phyloP scores from a whole-genome alignment of 2,797 vertebrate species.

The Pteronotus mesoamericanus region DNA sequence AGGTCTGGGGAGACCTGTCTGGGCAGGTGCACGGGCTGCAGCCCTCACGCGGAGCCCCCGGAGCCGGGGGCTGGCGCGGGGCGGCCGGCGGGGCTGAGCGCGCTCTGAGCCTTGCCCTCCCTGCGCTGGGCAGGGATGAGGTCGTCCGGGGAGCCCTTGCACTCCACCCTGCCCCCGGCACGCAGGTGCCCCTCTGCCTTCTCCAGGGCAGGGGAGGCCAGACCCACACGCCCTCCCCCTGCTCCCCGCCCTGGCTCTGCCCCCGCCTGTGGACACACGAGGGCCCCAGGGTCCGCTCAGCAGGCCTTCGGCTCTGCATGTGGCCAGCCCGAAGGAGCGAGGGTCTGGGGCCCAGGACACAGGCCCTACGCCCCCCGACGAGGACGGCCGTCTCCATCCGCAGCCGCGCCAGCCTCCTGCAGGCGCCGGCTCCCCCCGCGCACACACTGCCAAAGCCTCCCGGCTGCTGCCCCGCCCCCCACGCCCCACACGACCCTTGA shows the following conservation, averaged over 20 bases:
- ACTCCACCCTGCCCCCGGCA: not conserved
- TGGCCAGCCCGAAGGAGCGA: not conserved
- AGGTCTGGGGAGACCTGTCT: not conserved
- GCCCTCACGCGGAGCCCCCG: rapidly evolving
- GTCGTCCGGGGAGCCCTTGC: not conserved
- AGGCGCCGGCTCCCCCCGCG: rapidly evolving
- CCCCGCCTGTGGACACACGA: not conserved
- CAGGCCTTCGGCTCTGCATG: not conserved
- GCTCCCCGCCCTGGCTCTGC: not conserved
- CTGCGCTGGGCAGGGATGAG: rapidly evolving
- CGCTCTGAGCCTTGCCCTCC: not conserved
- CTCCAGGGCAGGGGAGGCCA: not conserved
- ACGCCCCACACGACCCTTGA: rapidly evolving
- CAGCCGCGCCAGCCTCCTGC: not conserved
- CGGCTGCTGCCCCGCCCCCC: not conserved
- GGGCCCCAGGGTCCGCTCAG: not conserved
- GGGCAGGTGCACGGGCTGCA: not conserved
- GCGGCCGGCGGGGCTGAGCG: too few species aligned
- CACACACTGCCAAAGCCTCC: too few species aligned
- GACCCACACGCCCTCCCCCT: not conserved
- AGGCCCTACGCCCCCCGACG: not conserved
- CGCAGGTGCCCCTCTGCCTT: not conserved
- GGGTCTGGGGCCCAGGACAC: not conserved
- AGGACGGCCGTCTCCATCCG: rapidly evolving
- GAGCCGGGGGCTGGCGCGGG: not conserved